phyloP scores from a whole-genome alignment of 1,140 invertebrate genomes.

The Rhagoletis zephyria region DNA sequence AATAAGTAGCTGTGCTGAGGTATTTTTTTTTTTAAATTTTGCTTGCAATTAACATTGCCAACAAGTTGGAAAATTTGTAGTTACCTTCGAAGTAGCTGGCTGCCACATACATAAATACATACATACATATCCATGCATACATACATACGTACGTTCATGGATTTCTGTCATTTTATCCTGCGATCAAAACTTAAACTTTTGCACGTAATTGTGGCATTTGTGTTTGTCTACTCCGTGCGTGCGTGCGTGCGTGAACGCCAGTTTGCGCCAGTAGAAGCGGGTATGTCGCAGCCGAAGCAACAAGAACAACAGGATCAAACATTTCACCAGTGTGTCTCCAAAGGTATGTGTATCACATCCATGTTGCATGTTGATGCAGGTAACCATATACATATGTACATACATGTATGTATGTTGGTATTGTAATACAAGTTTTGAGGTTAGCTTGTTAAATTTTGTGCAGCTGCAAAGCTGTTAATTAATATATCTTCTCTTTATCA shows the following conservation, averaged over 20 bases:
- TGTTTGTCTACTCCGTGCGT: not conserved
- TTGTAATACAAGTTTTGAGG: too few species aligned
- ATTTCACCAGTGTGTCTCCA: constrained; percentile 53
- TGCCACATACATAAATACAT: not conserved
- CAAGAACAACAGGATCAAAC: constrained; percentile 52
- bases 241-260: not conserved
- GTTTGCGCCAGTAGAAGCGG: not conserved
- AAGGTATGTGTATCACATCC: constrained; percentile 35
- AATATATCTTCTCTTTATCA: not conserved
- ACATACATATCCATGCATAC: not conserved
- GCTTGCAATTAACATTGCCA: not conserved
- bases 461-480: not conserved
- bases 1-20: too few species aligned
- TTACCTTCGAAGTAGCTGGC: too few species aligned
- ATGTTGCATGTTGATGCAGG: too few species aligned
- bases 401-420: too few species aligned
- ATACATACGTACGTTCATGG: not conserved
- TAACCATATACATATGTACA: too few species aligned
- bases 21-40: not conserved
- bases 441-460: not conserved
- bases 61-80: not conserved
- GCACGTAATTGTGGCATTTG: constrained; percentile 8
- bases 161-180: not conserved
- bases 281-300: constrained; percentile 14
- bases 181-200: constrained; percentile 12